Percentiles rank a stretch among this genome's conserved stretches.
phyloP scores from a whole-genome alignment of 2,888 invertebrate species.

The Agrenia bidenticulata region DNA sequence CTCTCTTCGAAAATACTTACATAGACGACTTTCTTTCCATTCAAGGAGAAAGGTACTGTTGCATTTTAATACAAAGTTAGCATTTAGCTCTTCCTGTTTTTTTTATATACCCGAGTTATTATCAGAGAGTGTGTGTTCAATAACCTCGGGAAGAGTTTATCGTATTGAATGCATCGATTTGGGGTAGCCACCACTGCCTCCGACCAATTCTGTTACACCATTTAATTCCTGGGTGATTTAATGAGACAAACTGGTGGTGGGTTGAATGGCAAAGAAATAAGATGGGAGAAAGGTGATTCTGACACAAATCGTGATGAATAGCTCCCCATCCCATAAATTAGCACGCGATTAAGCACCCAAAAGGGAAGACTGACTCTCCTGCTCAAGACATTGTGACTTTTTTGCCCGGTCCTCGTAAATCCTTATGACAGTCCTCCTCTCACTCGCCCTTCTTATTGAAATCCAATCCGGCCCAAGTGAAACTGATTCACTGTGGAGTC shows the following conservation, averaged over 20 bases:
- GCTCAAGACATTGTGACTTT: conserved; percentile 23
- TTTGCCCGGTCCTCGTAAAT: conserved; percentile 42
- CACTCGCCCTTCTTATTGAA: conserved; percentile 26
- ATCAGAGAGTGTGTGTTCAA: too few relatives aligned
- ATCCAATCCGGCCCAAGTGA: conserved; percentile 16
- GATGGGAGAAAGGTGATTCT: conserved; percentile 38
- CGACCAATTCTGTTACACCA: background rate
- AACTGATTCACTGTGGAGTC: conserved; percentile 12
- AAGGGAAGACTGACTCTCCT: conserved; percentile 17
- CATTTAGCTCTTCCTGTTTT: too few relatives aligned
- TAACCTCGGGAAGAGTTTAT: too few relatives aligned
- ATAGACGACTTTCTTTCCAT: too few relatives aligned
- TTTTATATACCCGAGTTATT: too few relatives aligned
- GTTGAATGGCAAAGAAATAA: conserved; percentile 16
- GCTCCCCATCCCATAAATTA: conserved; percentile 48
- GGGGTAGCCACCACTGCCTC: too few relatives aligned
- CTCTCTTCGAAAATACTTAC: too few relatives aligned
- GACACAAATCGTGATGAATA: conserved; percentile 51
- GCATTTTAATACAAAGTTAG: too few relatives aligned
- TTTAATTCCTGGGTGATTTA: conserved; percentile 22
- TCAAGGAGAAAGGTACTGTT: too few relatives aligned
- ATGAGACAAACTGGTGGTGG: conserved; percentile 21
- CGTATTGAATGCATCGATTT: too few relatives aligned
- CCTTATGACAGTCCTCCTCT: conserved; percentile 46
- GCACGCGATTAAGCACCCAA: conserved; percentile 46